phyloP scores from a whole-genome alignment of 2,888 invertebrate species.

The Thymelicus acteon region DNA sequence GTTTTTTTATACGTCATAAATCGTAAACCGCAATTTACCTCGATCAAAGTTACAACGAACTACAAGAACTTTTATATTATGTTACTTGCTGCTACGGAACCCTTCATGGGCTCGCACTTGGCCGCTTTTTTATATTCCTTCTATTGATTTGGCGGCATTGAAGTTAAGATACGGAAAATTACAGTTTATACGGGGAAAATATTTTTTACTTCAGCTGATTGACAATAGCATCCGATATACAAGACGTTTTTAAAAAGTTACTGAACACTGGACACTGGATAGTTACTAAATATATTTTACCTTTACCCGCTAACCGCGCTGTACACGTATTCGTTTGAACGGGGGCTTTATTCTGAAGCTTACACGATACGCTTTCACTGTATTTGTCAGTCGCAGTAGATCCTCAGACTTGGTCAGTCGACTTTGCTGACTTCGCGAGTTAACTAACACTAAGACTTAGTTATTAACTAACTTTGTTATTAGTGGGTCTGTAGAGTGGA shows the following conservation, averaged over 20 bases:
- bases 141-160: too few relatives aligned
- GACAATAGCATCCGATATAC: too few relatives aligned
- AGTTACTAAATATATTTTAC: background rate
- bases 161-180: too few relatives aligned
- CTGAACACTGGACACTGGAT: background rate
- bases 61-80: too few relatives aligned
- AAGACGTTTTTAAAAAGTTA: background rate
- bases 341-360: slow-evolving; percentile 4
- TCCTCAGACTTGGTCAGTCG: slow-evolving; percentile 33
- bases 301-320: background rate
- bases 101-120: too few relatives aligned
- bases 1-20: too few relatives aligned
- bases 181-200: too few relatives aligned
- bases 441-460: slow-evolving; percentile 2
- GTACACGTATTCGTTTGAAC: background rate
- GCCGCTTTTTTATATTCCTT: too few relatives aligned
- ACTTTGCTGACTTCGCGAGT: slow-evolving; percentile 26
- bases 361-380: slow-evolving; percentile 14
- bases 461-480: background rate
- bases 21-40: too few relatives aligned
- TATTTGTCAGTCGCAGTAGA: slow-evolving; percentile 31
- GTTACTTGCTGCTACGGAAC: too few relatives aligned
- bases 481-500: slow-evolving; percentile 27
- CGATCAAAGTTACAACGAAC: too few relatives aligned
- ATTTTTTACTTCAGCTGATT: too few relatives aligned